Evolutionary conservation across 2,113 vertebrate species (phyloP), one percentile per base, ranked within the genome.

Genomic region (Mustela lutreola): DNA sequence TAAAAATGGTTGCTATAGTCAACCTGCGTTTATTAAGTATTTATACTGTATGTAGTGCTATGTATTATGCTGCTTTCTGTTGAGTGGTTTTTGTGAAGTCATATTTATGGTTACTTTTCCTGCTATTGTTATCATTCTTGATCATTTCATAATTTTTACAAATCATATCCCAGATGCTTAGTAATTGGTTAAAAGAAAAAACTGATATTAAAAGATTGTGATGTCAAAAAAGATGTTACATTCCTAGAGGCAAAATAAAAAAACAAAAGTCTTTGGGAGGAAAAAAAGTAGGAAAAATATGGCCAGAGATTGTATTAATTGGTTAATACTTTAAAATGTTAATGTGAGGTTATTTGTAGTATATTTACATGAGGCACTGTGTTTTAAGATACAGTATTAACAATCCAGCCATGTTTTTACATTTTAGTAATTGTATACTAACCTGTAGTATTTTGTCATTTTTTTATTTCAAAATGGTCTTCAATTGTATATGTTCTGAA

Each of bases 201-300:
- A 10, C 18, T 91, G 85, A 86, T 48, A 36, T 50, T 92, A 80
- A 92, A 39, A 89, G 19, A 95, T 31, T 92, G 28, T 95, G 78
- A 80, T 97, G 73, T 97, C 92, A 97, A 94, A 98, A 97, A 98
- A 98, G 96, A 97, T 31, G 75, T 82, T 67, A 53, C 88, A 93
- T 95, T 98, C 97, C 89, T 94, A 92, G 48, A 97, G 39, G 14
- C 96, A 97, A 93, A 92, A 97, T 96, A 91, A 97, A 92, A 97
- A 97, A 95, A 24, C 89, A 85, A 71, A 98, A 94, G 39, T 83
- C 81, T 89, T 86, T 95, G 90, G 88, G 73, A 24, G 11, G 14
- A 73, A 86, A 75, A 98, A 95, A 45, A 89, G 93, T 45, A 80
- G 89, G 94, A 85, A 83, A 96, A 91, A 92, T 22, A 86, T 36